Evolutionary conservation across 2,113 vertebrate genomes (phyloP), one percentile per base, ranked within the genome.

Genomic region (Capra hircus): DNA sequence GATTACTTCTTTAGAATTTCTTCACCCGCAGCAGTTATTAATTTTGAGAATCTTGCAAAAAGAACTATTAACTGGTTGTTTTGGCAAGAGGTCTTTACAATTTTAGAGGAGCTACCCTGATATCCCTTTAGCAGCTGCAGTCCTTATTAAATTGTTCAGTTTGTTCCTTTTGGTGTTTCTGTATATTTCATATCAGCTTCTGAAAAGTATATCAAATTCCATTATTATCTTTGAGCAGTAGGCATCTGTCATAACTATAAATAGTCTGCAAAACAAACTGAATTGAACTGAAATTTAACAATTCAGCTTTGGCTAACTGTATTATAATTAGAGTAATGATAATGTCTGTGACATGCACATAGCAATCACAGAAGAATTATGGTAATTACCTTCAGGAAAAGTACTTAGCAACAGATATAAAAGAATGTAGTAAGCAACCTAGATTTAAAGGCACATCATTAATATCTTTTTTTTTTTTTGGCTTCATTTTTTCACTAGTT

Each of bases 321-420:
- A 93, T 97, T 97, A 55, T 98, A 98, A 97, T 98, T 97, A 97
- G 97, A 95, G 77, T 97, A 97, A 97, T 97, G 95, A 90, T 95
- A 83, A 95, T 95, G 95, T 95, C 95, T 97, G 83, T 91, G 91
- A 95, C 84, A 62, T 96, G 97, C 96, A 97, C 94, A 96, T 82
- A 96, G 95, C 97, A 97, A 97, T 98, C 98, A 93, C 93, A 94
- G 89, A 97, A 90, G 96, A 97, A 97, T 98, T 94, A 94, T 91
- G 89, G 88, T 97, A 98, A 98, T 98, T 98, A 94, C 59, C 77
- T 93, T 95, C 50, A 95, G 96, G 86, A 98, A 95, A 92, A 98
- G 91, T 93, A 91, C 92, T 98, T 97, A 89, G 89, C 86, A 94
- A 80, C 77, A 94, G 90, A 96, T 48, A 78, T 5, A 71, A 96